Evolutionary conservation across 2,113 vertebrate genomes (phyloP).

Genomic region (Myiozetetes cayanensis): DNA sequence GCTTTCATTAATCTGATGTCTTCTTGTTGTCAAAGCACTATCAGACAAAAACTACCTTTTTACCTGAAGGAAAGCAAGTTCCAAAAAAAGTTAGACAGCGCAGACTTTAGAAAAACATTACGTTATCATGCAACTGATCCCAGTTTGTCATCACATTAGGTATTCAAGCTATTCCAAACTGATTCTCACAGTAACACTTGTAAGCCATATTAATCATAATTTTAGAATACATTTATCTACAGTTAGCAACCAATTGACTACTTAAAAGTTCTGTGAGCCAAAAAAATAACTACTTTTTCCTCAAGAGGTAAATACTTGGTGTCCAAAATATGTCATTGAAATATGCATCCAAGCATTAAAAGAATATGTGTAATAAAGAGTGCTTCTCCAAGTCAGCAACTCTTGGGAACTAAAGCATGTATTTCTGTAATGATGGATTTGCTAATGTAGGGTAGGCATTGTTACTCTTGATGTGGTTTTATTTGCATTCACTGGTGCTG

Average conservation of each 20-base stretch:
- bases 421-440: background rate
- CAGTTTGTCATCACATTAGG: background rate
- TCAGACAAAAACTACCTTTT: background rate
- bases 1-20: background rate
- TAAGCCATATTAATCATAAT: background rate
- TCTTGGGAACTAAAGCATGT: background rate
- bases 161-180: slow-evolving; percentile 3
- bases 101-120: background rate
- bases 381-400: background rate
- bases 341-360: background rate
- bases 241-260: background rate
- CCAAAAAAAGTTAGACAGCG: background rate
- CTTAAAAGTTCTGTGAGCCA: background rate
- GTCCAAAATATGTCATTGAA: background rate
- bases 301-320: background rate
- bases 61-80: background rate
- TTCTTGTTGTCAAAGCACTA: background rate
- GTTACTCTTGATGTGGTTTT: background rate
- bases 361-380: background rate
- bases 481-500: background rate
- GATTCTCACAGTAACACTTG: slow-evolving; percentile 15
- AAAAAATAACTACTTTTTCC: background rate
- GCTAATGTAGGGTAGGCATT: background rate
- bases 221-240: slow-evolving; percentile 12
- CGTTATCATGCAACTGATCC: background rate